Base-by-base conservation (phyloP, 2,113 vertebrate genomes). In the Psittacus erithacus region DNA sequence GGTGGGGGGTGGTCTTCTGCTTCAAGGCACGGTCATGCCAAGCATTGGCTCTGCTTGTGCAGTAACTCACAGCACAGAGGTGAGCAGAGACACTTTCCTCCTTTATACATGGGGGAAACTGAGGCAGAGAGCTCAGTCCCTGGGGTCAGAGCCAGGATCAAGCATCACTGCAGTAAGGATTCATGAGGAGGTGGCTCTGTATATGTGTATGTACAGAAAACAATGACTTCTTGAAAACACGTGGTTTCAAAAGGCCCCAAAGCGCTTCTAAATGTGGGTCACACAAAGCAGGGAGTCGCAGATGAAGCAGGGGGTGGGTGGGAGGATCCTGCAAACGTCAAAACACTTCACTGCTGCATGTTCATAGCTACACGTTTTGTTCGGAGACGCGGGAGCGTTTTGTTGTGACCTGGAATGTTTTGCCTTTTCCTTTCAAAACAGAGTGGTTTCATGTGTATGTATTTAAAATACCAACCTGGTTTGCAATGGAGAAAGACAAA, bases 351-450 rank as follows among this genome's bases (percentile, higher is more conserved):
- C 78, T 92, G 69, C 82, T 62, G 41, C 11, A 0, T 90, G 95
- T 95, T 92, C 79, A 49, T 82, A 92, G 93, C 89, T 86, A 64
- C 91, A 39, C 62, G 38, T 95, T 95, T 94, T 92, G 84, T 92
- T 90, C 67, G 94, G 94, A 60, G 82, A 76, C 7, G 70, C 86
- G 60, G 96, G 84, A 95, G 94, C 91, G 27, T 95, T 94, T 93
- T 93, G 94, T 95, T 91, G 77, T 15, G 1, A 89, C 91, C 91
- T 89, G 95, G 94, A 95, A 86, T 95, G 92, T 97, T 97, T 96
- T 95, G 93, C 77, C 65, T 92, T 91, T 91, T 89, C 77, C 8
- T 91, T 93, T 95, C 93, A 95, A 95, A 96, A 84, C 74, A 93
- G 86, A 81, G 29, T 50, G 29, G 53, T 71, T 92, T 86, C 7